These are phyloP conservation scores for Bagarius yarrelli DNA, from an alignment of 2,113 vertebrate genomes.

Conservation along the genomic window DNA sequence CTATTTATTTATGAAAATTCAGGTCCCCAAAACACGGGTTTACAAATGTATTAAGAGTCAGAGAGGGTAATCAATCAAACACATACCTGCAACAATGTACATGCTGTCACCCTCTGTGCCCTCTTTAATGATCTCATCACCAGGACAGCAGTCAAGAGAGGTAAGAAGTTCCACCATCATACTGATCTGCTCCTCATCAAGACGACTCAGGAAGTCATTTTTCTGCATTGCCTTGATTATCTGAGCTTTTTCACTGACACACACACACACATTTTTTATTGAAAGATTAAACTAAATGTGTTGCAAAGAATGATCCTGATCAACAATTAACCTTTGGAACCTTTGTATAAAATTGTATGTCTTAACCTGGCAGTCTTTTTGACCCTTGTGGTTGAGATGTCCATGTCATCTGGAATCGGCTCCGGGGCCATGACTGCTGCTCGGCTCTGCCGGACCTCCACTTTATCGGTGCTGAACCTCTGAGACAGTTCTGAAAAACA, in stretches of 20 bases:
- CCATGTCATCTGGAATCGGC: slow-evolving; percentile 61
- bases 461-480: slow-evolving; percentile 50
- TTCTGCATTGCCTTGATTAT: slow-evolving; percentile 71
- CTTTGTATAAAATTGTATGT: not conserved
- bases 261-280: not conserved
- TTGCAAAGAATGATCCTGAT: not conserved
- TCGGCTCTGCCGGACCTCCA: slow-evolving; percentile 63
- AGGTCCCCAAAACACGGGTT: too few relatives aligned
- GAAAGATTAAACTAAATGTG: not conserved
- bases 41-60: too few relatives aligned
- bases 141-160: slow-evolving; percentile 42
- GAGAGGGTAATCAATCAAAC: not conserved
- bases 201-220: slow-evolving; percentile 75
- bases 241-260: slow-evolving; percentile 69
- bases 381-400: slow-evolving; percentile 56
- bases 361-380: slow-evolving; percentile 69
- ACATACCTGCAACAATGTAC: slow-evolving; percentile 75
- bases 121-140: slow-evolving; percentile 69
- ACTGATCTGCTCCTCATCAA: slow-evolving; percentile 75
- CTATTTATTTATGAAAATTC: too few relatives aligned
- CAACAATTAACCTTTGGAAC: not conserved
- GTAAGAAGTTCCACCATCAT: slow-evolving; percentile 74
- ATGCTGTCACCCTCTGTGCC: slow-evolving; percentile 74
- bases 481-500: slow-evolving; percentile 57
- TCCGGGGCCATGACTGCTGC: slow-evolving; percentile 71